phyloP scores from a whole-genome alignment of 2,113 vertebrate genomes.

The Nycticorax nycticorax region DNA sequence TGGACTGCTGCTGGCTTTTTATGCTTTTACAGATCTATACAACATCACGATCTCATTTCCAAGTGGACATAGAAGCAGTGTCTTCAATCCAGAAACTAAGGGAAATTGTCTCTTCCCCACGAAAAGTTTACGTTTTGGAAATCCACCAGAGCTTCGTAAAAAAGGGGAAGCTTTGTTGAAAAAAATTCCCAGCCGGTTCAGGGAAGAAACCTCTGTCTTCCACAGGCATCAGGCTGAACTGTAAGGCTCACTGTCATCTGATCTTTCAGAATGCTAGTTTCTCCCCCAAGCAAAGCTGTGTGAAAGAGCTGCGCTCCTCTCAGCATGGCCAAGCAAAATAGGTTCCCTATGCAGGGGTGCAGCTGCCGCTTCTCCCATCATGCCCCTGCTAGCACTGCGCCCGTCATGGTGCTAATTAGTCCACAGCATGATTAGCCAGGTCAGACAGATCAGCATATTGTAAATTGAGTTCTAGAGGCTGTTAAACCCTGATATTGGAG shows the following conservation, averaged over 20 bases:
- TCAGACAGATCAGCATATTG: not conserved
- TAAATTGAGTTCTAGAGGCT: not conserved
- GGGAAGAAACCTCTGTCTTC: not conserved
- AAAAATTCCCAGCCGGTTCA: rapidly evolving
- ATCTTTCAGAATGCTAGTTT: not conserved
- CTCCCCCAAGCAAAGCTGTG: not conserved
- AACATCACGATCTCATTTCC: not conserved
- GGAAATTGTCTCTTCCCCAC: not conserved
- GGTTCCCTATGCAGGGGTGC: rapidly evolving
- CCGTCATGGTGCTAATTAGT: not conserved
- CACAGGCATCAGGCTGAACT: not conserved
- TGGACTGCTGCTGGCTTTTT: not conserved
- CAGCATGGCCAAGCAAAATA: rapidly evolving
- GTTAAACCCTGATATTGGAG: not conserved
- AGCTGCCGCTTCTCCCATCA: not conserved
- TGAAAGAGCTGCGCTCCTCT: not conserved
- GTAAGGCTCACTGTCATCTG: not conserved
- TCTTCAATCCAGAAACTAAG: not conserved
- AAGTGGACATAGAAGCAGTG: not conserved
- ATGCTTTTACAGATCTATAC: not conserved
- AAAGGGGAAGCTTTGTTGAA: not conserved
- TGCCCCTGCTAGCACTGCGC: rapidly evolving
- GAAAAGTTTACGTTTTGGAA: not conserved
- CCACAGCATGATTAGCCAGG: not conserved
- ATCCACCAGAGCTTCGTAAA: not conserved